Evolutionary conservation across 2,113 vertebrate species (phyloP), one percentile per base, ranked within the genome.

Genomic region (Centropristis striata): DNA sequence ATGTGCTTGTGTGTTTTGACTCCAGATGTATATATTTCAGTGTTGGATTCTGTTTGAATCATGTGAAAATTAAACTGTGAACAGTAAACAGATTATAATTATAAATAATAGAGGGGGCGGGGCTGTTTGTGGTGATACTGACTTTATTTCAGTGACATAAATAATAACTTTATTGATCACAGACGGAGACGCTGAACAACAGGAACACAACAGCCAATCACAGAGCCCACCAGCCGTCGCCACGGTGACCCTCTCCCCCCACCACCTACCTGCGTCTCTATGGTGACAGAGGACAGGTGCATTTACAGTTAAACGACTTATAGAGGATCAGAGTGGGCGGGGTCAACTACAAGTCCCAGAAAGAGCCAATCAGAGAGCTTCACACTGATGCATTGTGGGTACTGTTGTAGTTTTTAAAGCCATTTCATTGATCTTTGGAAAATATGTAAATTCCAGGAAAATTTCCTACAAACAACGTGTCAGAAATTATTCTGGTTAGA

Each of bases 131-230:
- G 67, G 55, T 80, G 64, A 75, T 67, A 76, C 57, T 44, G 50
- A 75, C 61, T 92, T 92, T 90, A 92, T 73, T 91, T 83, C 27
- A 47, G 5, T 58, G 60, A 84, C 42, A 82, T 51, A 65, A 76
- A 72, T 50, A 20, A 13, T 32, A 70, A 69, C 20, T 15, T 39
- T 49, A 20, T 72, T 78, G 13, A 69, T 55, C 49, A 78, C 84
- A 81, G 49, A 81, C 74, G 61, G 37, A 80, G 16, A 60, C 44
- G 73, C 44, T 59, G 67, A 57, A 72, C 53, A 82, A 89, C 86
- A 83, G 6, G 37, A 84, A 88, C 70, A 83, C 81, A 67, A 59
- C 39, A 28, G 75, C 71, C 81, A 79, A 78, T 83, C 68, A 90
- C 83, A 81, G 59, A 75, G 71, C 70, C 39, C 53, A 66, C 46